These are phyloP conservation scores for Linyphia triangularis DNA, from an alignment of 2,888 invertebrate species.

Conservation along the genomic window DNA sequence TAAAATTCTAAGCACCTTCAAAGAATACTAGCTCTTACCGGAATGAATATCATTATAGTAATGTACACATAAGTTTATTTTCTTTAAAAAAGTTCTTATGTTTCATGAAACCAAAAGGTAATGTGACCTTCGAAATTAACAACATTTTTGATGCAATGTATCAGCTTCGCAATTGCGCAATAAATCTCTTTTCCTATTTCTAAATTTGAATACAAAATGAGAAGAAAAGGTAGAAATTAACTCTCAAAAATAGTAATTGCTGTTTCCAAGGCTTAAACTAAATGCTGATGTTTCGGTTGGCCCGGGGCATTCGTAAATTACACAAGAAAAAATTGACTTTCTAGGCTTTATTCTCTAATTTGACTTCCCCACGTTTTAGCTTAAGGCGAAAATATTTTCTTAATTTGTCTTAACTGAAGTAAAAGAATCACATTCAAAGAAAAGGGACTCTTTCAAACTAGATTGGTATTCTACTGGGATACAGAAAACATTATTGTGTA, in stretches of 20 bases:
- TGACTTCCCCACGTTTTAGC: slow-evolving; percentile 22
- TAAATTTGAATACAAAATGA: slow-evolving; percentile 35
- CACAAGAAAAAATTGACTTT: slow-evolving; percentile 15
- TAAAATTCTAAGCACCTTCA: too few species aligned
- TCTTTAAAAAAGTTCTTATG: too few species aligned
- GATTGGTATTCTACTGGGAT: neutral
- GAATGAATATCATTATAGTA: too few species aligned
- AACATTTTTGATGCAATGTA: slow-evolving; percentile 23
- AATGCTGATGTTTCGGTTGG: slow-evolving; percentile 6
- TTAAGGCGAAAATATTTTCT: slow-evolving; percentile 42
- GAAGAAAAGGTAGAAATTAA: neutral
- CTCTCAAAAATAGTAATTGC: slow-evolving; percentile 25
- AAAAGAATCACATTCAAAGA: slow-evolving; percentile 8
- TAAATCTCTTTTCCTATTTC: slow-evolving; percentile 34
- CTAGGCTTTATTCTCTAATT: slow-evolving; percentile 36
- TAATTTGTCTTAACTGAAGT: neutral
- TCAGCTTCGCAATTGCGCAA: slow-evolving; percentile 18
- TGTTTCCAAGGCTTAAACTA: slow-evolving; percentile 15
- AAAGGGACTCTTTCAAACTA: neutral
- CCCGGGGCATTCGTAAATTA: slow-evolving; percentile 40
- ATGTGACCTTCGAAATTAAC: slow-evolving; percentile 4
- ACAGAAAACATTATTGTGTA: neutral
- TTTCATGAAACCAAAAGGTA: neutral
- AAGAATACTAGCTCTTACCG: too few species aligned
- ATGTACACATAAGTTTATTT: too few species aligned